phyloP scores from a whole-genome alignment of 2,113 vertebrate genomes.

The Panthera leo region DNA sequence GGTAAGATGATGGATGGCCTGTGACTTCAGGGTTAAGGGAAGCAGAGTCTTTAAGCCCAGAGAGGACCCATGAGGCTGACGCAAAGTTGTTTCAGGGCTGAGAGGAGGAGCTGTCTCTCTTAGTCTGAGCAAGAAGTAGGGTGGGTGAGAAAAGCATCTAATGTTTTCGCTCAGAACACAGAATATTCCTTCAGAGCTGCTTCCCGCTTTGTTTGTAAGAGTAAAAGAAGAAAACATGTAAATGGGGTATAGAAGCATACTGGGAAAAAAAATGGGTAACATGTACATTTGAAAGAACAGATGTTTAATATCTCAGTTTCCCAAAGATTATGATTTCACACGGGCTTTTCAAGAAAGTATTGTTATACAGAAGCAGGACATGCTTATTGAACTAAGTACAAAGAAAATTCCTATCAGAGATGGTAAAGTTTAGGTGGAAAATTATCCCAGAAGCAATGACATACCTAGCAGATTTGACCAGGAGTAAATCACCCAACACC shows the following conservation, averaged over 20 bases:
- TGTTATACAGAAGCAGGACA: neutral
- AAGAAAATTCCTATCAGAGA: neutral
- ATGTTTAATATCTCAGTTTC: conserved; percentile 28
- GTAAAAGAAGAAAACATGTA: neutral
- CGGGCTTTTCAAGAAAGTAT: neutral
- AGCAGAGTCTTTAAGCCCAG: neutral
- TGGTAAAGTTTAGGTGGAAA: neutral
- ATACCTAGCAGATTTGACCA: neutral
- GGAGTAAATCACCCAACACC: neutral
- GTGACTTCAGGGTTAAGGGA: neutral
- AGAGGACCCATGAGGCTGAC: neutral
- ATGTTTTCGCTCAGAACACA: neutral
- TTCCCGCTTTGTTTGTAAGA: neutral
- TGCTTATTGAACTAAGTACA: neutral
- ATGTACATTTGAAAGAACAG: neutral
- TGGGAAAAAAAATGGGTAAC: neutral
- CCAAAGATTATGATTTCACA: neutral
- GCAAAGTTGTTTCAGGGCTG: neutral
- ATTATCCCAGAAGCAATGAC: neutral
- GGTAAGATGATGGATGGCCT: neutral
- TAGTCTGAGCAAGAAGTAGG: neutral
- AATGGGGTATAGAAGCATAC: neutral
- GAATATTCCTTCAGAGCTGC: neutral
- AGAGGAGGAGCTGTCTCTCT: neutral
- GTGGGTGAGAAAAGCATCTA: neutral